Base-by-base conservation (phyloP, 2,797 vertebrate genomes). In the Malurus leucopterus region DNA sequence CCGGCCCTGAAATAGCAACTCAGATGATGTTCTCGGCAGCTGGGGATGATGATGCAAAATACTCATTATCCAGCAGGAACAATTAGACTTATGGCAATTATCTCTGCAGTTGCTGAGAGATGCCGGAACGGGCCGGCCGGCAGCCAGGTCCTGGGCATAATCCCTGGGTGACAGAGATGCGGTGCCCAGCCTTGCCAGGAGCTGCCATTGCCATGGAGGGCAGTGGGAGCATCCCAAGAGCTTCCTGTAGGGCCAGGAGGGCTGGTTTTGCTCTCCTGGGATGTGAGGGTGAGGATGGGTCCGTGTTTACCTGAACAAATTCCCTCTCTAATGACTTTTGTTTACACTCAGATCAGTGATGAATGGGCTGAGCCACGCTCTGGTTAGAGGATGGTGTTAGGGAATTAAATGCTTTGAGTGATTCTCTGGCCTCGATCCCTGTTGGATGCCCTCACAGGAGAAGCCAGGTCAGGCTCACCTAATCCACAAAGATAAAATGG, bases 61-160 rank as follows among this genome's bases (percentile, higher is more conserved):
- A 53, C 88, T 96, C 51, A 0, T 96, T 95, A 95, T 84, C 88
- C 78, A 76, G 88, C 86, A 91, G 85, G 93, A 94, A 91, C 90
- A 94, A 86, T 95, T 82, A 95, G 90, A 85, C 81, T 92, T 85
- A 92, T 7, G 57, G 86, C 93, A 96, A 96, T 96, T 96, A 96
- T 90, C 93, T 89, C 47, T 44, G 44, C 88, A 68, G 91, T 72
- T 81, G 84, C 87, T 74, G 89, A 81, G 90, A 85, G 92, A 81
- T 54, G 55, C 92, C 0, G 64, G 95, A 92, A 92, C 0, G 1
- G 89, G 64, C 85, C 67, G 2, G 94, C 61, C 7, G 0, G 64
- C 57, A 70, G 84, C 83, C 74, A 34, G 82, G 61, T 76, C 68
- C 79, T 0, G 2, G 2, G 23, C 44, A 27, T 77, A 85, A 87